Percentiles rank a stretch among this genome's conserved stretches.
phyloP scores from a whole-genome alignment of 2,797 vertebrate species.

The Syncerus caffer region DNA sequence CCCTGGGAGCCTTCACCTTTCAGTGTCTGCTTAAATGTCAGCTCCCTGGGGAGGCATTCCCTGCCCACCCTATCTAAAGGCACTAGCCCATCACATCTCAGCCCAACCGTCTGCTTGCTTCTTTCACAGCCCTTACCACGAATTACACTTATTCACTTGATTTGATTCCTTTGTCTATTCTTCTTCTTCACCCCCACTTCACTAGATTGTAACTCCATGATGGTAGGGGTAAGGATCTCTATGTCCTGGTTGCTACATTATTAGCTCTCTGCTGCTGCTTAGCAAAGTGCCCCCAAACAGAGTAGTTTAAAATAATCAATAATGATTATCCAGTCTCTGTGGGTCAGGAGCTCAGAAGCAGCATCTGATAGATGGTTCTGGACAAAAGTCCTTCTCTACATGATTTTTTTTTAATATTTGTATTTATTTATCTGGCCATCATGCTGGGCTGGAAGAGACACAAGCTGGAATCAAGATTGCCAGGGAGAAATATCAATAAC shows the following conservation, averaged over 20 bases:
- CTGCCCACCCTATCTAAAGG: background rate
- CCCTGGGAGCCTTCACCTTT: background rate
- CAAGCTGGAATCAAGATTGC: too few relatives aligned
- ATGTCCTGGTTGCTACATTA: background rate
- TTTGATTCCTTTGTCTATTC: background rate
- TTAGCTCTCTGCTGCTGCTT: background rate
- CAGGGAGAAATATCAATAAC: too few relatives aligned
- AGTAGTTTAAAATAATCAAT: background rate
- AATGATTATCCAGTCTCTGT: background rate
- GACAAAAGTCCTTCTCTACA: background rate
- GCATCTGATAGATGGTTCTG: background rate
- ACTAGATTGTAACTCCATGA: background rate
- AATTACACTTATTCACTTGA: background rate
- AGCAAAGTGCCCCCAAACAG: background rate
- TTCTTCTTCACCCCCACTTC: too few relatives aligned
- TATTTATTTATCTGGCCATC: background rate
- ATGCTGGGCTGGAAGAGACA: too few relatives aligned
- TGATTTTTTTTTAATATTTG: background rate
- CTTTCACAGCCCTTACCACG: background rate
- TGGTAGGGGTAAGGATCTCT: background rate
- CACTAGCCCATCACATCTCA: background rate
- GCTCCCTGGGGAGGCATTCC: background rate
- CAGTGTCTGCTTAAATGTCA: background rate
- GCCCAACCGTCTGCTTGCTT: background rate
- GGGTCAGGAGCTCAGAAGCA: background rate